Evolutionary conservation across 2,888 invertebrate genomes (phyloP), one percentile per base, ranked within the genome.

Genomic region (Orchesella flavescens): DNA sequence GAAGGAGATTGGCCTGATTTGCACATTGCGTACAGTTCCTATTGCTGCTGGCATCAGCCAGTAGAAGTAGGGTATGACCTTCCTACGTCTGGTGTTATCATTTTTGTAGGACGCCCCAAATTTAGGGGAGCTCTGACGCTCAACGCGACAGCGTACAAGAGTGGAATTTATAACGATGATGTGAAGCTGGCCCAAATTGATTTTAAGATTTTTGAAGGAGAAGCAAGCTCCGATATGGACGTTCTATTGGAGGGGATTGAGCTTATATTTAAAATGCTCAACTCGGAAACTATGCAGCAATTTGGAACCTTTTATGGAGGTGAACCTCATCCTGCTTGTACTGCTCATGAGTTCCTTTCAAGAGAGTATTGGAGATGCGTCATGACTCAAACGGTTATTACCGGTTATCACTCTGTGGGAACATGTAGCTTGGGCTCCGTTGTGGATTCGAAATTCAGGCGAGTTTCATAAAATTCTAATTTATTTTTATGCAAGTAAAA

Each of bases 1-100:
- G 34, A 77, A 57, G n/a, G 15, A 1, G 15, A 66, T 3, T 77
- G 77, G 77, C 68, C 68, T 12, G 77, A 77, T 15, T n/a, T 68
- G 2, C 77, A 77, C 12, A 43, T 44, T 68, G 68, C 44, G 68
- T 21, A 44, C 68, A n/a, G 68, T 44, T 12, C 9, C 68, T 19
- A 17, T 10, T 15, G 73, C n/a, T n/a, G n/a, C n/a, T n/a, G n/a
- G n/a, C n/a, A n/a, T n/a, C n/a, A n/a, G n/a, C n/a, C n/a, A n/a
- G n/a, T n/a, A n/a, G n/a, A n/a, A n/a, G n/a, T n/a, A 17, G 15
- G 46, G 24, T n/a, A n/a, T 61, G 74, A 74, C 1, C 24, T 46
- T 4, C 61, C 44, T 15, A n/a, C 10, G 1, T 15, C 55, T 1
- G 17, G 63, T 17, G 19, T 55, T n/a, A 19, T 19, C n/a, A 21